A percentile compares a stretch with the other conserved stretches of the same genome.
phyloP scores from a whole-genome alignment of 2,888 invertebrate species.

The Creontiades dilutus region DNA sequence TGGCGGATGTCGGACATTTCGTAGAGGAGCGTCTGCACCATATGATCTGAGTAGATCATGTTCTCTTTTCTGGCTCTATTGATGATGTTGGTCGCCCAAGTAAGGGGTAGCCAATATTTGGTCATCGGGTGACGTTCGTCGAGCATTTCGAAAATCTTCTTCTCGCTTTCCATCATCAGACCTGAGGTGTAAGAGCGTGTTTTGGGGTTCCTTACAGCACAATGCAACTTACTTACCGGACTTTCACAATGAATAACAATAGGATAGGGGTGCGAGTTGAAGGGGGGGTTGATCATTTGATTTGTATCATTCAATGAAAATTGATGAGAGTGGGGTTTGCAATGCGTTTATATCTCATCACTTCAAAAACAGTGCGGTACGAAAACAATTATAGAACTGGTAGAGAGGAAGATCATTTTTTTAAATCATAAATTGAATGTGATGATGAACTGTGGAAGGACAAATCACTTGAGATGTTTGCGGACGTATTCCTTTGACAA shows the following conservation, averaged over 20 bases:
- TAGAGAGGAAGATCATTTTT: too few relatives aligned
- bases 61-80: constrained; percentile 92
- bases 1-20: constrained; percentile 94
- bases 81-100: constrained; percentile 95
- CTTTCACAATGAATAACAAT: not conserved
- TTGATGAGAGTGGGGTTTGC: not conserved
- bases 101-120: constrained; percentile 95
- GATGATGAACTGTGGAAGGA: too few relatives aligned
- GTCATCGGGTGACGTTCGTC: constrained; percentile 94
- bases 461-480: too few relatives aligned
- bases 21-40: constrained; percentile 92
- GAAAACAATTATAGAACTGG: too few relatives aligned
- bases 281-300: not conserved
- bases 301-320: not conserved
- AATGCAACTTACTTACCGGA: constrained; percentile 23
- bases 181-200: constrained; percentile 80
- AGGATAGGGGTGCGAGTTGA: not conserved
- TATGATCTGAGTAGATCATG: constrained; percentile 92
- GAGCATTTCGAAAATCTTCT: constrained; percentile 94
- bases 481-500: too few relatives aligned
- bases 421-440: too few relatives aligned
- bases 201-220: constrained; percentile 50
- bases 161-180: constrained; percentile 93
- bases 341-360: not conserved
- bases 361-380: not conserved